Conservation (phyloP, 2,797 vertebrate genomes). For the Sebastes trivittatus region DNA sequence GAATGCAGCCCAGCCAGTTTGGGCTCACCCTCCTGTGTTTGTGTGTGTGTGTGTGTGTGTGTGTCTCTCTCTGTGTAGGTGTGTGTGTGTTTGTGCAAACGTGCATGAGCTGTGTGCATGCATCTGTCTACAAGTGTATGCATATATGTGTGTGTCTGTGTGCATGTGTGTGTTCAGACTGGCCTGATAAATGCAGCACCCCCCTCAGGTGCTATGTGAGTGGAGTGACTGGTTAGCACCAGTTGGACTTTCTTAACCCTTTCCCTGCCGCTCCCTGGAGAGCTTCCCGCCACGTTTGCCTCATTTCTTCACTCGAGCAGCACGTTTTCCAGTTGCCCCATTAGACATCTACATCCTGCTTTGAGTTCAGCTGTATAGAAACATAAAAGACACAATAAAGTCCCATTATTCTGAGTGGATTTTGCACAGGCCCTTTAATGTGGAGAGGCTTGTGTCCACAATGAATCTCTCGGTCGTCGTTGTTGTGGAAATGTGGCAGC, state of each 20-base stretch:
- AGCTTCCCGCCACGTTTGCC: constrained; percentile 31
- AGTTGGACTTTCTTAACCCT: constrained; percentile 83
- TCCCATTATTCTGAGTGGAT: background rate
- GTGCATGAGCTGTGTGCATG: constrained; percentile 44
- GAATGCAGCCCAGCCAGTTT: constrained; percentile 84
- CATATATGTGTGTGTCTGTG: constrained; percentile 22
- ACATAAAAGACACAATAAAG: constrained; percentile 1
- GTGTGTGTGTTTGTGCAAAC: background rate
- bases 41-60: constrained; percentile 26
- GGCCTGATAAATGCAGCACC: constrained; percentile 81
- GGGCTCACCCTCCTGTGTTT: constrained; percentile 72
- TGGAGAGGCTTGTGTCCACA: background rate
- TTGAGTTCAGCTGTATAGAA: constrained; percentile 4
- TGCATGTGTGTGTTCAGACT: constrained; percentile 62
- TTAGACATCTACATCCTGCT: background rate
- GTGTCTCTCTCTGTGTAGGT: background rate
- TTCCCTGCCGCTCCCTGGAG: constrained; percentile 72
- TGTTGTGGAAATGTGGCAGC: constrained; percentile 28
- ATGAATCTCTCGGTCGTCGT: background rate
- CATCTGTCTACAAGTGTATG: constrained; percentile 37
- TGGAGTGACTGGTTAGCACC: constrained; percentile 82
- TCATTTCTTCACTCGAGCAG: constrained; percentile 35
- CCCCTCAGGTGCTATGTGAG: constrained; percentile 84
- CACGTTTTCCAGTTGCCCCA: constrained; percentile 24
- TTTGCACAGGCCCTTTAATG: constrained; percentile 18